A percentile compares a stretch with the other conserved stretches of the same genome.
phyloP scores from a whole-genome alignment of 1,140 invertebrate genomes.

The Leptinotarsa texana region DNA sequence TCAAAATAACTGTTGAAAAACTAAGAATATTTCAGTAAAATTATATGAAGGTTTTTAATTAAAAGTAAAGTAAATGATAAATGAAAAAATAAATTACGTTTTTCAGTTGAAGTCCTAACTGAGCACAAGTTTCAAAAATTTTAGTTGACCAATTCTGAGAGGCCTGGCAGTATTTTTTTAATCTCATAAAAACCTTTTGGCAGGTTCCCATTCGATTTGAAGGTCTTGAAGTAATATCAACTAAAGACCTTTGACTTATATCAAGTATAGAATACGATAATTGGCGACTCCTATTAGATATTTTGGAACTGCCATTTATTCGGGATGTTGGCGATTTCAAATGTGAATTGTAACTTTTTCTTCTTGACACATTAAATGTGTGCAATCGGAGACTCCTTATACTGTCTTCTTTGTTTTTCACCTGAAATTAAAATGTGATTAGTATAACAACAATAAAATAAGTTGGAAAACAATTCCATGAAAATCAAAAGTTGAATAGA shows the following conservation, averaged over 20 bases:
- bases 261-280: not conserved
- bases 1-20: too few species aligned
- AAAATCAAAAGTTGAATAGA: too few species aligned
- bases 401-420: constrained; percentile 1
- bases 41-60: too few species aligned
- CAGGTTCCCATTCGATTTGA: not conserved
- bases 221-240: not conserved
- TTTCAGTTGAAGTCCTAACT: constrained; percentile 39
- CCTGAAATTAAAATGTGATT: not conserved
- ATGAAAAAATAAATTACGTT: constrained; percentile 31
- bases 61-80: not conserved
- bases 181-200: constrained; percentile 7
- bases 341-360: not conserved
- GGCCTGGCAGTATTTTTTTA: constrained; percentile 32
- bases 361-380: constrained; percentile 3
- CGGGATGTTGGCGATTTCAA: not conserved
- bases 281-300: constrained; percentile 10
- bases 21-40: too few species aligned
- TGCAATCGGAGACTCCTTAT: not conserved
- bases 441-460: too few species aligned
- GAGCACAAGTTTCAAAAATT: constrained; percentile 37
- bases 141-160: constrained; percentile 37
- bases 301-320: constrained; percentile 22
- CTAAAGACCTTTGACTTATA: constrained; percentile 7
- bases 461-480: too few species aligned